These are phyloP conservation scores for Pantherophis guttatus DNA, from an alignment of 2,113 vertebrate species.

Conservation along the genomic window DNA sequence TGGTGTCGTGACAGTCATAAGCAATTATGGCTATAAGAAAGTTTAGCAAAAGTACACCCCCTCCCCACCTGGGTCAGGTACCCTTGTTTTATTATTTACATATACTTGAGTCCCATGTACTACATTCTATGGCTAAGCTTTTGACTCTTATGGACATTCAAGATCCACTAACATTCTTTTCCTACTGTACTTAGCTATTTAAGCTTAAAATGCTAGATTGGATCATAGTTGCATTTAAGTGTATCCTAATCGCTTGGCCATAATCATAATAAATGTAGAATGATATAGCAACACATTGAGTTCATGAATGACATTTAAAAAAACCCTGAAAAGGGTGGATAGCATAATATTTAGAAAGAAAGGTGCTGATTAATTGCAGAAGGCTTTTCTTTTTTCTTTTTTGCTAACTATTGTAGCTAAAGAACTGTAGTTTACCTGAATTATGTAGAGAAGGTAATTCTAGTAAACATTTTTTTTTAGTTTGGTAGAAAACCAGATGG, in stretches of 20 bases:
- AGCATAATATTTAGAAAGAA: conserved; percentile 25
- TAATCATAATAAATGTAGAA: conserved; percentile 24
- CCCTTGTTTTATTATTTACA: conserved; percentile 33
- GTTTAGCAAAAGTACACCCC: conserved; percentile 41
- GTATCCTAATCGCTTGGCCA: conserved; percentile 9
- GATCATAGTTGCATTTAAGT: background rate
- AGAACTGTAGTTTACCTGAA: conserved; percentile 35
- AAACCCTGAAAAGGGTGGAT: background rate
- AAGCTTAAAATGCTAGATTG: conserved; percentile 25
- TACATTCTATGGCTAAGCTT: conserved; percentile 13
- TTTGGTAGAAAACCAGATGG: conserved; percentile 56
- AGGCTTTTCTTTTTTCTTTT: conserved; percentile 33
- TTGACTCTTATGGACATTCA: background rate
- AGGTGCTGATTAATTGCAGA: conserved; percentile 3
- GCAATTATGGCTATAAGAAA: conserved; percentile 49
- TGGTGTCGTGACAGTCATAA: conserved; percentile 31
- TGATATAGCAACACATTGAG: conserved; percentile 18
- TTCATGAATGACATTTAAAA: background rate
- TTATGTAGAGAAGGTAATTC: conserved; percentile 46
- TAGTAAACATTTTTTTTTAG: conserved; percentile 52
- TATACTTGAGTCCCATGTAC: conserved; percentile 35
- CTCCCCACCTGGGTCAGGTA: conserved; percentile 6
- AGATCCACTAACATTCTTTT: conserved; percentile 30
- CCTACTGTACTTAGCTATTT: conserved; percentile 12
- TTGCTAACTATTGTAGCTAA: conserved; percentile 43